Evolutionary conservation across 2,113 vertebrate genomes (phyloP).

Genomic region (Morone saxatilis): DNA sequence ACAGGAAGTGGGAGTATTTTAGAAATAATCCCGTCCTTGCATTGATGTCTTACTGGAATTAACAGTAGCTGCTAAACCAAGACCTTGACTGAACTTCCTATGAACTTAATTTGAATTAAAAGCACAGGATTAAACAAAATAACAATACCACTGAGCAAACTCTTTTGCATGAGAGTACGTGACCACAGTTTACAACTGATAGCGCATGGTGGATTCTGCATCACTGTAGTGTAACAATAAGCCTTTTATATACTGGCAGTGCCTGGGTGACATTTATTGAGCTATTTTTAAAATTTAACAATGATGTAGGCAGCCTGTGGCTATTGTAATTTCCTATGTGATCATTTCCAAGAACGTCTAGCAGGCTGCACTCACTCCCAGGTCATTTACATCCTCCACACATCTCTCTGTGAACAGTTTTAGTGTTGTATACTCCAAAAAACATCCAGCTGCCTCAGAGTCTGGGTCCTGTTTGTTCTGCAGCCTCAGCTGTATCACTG

Average conservation of each 20-base stretch:
- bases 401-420: constrained; percentile 26
- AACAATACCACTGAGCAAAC: background rate
- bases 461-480: constrained; percentile 41
- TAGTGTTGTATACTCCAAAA: constrained; percentile 24
- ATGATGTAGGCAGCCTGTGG: background rate
- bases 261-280: background rate
- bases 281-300: background rate
- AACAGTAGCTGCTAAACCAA: background rate
- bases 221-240: background rate
- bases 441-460: constrained; percentile 29
- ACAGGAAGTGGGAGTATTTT: background rate
- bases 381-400: background rate
- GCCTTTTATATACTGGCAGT: background rate
- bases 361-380: background rate
- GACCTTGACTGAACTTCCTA: background rate
- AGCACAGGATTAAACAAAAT: background rate
- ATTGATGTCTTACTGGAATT: constrained; percentile 10
- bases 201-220: background rate
- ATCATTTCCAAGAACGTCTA: background rate
- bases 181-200: background rate
- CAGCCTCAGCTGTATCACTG: constrained; percentile 63
- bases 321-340: background rate
- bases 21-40: background rate
- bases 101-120: constrained; percentile 12
- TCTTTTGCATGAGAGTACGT: background rate